Conservation (phyloP, 2,797 vertebrate genomes). For the Malurus splendens region DNA sequence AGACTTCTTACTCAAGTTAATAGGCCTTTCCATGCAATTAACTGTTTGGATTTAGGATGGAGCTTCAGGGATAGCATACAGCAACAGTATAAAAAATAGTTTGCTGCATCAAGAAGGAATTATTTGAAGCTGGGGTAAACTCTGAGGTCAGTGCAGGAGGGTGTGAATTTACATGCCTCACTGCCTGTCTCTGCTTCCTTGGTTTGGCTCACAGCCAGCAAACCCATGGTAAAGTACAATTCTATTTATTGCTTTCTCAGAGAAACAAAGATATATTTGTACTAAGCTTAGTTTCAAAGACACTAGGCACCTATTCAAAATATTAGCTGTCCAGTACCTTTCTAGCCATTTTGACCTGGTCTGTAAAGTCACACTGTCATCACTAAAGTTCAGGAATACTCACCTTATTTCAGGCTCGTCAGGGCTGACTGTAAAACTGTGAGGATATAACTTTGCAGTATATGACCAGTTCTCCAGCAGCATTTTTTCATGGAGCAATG, state of each 20-base stretch:
- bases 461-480: background rate
- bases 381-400: background rate
- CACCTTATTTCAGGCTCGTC: background rate
- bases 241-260: background rate
- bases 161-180: background rate
- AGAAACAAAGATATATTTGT: background rate
- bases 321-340: background rate
- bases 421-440: background rate
- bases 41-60: background rate
- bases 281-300: background rate
- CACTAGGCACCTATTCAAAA: background rate
- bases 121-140: background rate
- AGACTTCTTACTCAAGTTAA: background rate
- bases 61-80: background rate
- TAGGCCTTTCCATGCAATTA: background rate
- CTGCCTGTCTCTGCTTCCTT: background rate
- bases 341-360: background rate
- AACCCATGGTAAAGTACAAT: background rate
- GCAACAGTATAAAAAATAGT: background rate
- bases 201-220: background rate
- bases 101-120: slow-evolving; percentile 25
- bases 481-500: background rate
- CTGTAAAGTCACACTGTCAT: background rate
- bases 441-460: background rate
- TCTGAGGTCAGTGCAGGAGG: background rate